phyloP scores from a whole-genome alignment of 2,888 invertebrate genomes.

The Pegoplata infirma region DNA sequence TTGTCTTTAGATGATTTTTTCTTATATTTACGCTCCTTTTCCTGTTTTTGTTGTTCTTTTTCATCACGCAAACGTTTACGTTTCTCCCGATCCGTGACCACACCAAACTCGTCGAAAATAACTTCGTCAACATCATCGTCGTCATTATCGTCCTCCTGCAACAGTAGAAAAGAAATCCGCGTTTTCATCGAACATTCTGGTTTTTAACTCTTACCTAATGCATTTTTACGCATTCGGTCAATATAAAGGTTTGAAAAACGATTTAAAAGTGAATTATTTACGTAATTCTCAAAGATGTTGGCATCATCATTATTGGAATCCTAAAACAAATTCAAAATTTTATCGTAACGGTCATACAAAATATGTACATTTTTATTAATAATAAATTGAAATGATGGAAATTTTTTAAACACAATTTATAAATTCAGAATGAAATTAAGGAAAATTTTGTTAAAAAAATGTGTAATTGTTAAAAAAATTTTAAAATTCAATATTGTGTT shows the following conservation, averaged over 20 bases:
- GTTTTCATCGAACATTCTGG: constrained; percentile 77
- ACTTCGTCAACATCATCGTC: constrained; percentile 66
- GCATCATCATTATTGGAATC: constrained; percentile 65
- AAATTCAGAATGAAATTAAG: background rate
- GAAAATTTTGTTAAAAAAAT: background rate
- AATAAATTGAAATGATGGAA: no score
- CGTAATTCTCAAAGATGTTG: constrained; percentile 68
- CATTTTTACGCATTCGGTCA: constrained; percentile 79
- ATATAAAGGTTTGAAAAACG: constrained; percentile 77
- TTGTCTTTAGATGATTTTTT: constrained; percentile 50
- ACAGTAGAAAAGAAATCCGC: constrained; percentile 78
- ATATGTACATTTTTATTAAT: background rate
- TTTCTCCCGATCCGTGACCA: constrained; percentile 69
- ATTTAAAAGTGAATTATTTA: constrained; percentile 76
- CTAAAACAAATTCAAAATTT: constrained; percentile 62
- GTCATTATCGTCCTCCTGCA: constrained; percentile 69
- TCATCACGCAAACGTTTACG: constrained; percentile 52
- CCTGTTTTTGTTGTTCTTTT: constrained; percentile 48
- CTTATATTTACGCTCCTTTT: constrained; percentile 50
- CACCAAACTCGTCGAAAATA: constrained; percentile 72
- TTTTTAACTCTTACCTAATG: constrained; percentile 79
- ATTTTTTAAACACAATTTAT: background rate
- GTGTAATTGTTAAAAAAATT: background rate
- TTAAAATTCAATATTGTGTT: background rate
- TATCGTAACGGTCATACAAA: constrained; percentile 12